Conservation (phyloP, 2,113 vertebrate genomes). For the Recurvirostra avosetta region DNA sequence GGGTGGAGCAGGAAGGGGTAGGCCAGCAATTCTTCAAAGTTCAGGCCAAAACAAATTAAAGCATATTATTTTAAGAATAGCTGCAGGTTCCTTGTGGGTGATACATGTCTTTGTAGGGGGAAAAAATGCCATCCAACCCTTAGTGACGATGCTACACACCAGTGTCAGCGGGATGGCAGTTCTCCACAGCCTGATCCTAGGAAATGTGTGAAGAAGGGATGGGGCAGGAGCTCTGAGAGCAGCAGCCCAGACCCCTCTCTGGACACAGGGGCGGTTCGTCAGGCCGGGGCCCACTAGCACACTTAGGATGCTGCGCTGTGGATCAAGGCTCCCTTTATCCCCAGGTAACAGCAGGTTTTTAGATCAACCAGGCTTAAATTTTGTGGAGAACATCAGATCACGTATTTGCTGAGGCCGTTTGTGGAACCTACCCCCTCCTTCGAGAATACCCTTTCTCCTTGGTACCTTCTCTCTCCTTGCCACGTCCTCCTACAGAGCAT, state of each 20-base stretch:
- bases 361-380: not conserved
- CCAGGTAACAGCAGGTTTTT: not conserved
- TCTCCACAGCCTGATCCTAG: not conserved
- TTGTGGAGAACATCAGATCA: rapidly evolving
- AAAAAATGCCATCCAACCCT: rapidly evolving
- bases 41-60: not conserved
- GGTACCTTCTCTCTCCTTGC: not conserved
- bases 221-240: not conserved
- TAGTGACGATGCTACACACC: not conserved
- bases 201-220: not conserved
- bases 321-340: not conserved
- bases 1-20: not conserved
- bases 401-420: not conserved
- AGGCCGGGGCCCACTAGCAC: no score
- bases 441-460: rapidly evolving
- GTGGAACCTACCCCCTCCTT: not conserved
- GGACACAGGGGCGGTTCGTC: no score
- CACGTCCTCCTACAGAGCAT: not conserved
- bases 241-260: not conserved
- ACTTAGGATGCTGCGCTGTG: no score
- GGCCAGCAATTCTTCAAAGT: not conserved
- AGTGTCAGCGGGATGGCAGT: not conserved
- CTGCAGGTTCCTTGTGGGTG: not conserved
- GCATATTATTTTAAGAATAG: not conserved
- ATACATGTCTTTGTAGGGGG: no score